phyloP scores from a whole-genome alignment of 2,113 vertebrate species.

The Xenotilapia caudafasciata region DNA sequence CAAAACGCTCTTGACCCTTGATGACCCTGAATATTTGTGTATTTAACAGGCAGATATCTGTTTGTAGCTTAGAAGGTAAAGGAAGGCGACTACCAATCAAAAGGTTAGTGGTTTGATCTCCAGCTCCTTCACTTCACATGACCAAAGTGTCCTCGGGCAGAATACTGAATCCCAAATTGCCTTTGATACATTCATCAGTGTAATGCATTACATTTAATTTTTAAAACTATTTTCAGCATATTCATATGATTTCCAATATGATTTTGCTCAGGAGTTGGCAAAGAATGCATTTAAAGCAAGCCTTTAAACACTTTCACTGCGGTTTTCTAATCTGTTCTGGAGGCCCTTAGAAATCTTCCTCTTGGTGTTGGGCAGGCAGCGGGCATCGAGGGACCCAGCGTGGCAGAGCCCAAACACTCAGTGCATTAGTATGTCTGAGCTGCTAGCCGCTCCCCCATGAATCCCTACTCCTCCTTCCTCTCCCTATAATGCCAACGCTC shows the following conservation, averaged over 20 bases:
- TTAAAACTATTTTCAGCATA: not conserved
- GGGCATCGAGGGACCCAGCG: not conserved
- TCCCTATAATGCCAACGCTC: constrained; percentile 46
- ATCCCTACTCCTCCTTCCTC: constrained; percentile 23
- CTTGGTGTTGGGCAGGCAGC: not conserved
- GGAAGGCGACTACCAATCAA: not conserved
- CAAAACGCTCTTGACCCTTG: not conserved
- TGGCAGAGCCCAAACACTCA: constrained; percentile 15
- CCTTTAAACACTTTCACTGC: not conserved
- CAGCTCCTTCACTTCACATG: not conserved
- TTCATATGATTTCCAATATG: not conserved
- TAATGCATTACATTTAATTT: not conserved
- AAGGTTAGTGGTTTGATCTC: not conserved
- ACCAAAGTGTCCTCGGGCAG: not conserved
- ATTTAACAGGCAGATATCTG: not conserved
- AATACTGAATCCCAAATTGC: not conserved
- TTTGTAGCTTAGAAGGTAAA: not conserved
- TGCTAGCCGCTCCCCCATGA: constrained; percentile 38
- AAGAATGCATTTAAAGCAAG: not conserved
- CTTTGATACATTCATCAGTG: not conserved
- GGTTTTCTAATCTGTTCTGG: not conserved
- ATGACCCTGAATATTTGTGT: not conserved
- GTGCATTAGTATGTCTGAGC: constrained; percentile 58
- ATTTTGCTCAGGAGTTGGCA: not conserved
- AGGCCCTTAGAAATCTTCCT: not conserved